Conservation (phyloP, 2,888 invertebrate genomes). For the Agrotis puta region DNA sequence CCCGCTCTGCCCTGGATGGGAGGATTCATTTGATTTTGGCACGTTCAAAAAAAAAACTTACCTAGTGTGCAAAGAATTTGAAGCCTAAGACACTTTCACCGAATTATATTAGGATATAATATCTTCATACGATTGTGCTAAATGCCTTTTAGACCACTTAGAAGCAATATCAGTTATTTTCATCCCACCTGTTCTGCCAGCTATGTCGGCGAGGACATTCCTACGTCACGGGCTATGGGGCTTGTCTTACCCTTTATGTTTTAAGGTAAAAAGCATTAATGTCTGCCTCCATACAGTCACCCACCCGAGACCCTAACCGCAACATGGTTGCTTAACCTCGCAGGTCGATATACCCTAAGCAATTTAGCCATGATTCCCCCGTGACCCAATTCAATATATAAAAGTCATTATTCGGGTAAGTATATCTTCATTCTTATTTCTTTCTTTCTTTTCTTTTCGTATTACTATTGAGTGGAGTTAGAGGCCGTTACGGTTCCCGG, state of each 20-base stretch:
- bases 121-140: too few relatives aligned
- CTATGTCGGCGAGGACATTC: slow-evolving; percentile 5
- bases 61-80: background rate
- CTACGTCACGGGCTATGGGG: background rate
- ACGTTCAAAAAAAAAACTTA: too few relatives aligned
- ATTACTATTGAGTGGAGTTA: slow-evolving; percentile 58
- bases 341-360: slow-evolving; percentile 27
- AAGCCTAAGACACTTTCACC: too few relatives aligned
- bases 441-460: slow-evolving; percentile 57
- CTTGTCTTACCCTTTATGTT: background rate
- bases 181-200: background rate
- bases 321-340: slow-evolving; percentile 26
- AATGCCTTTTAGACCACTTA: too few relatives aligned
- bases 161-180: background rate
- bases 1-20: too few relatives aligned
- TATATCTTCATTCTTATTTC: slow-evolving; percentile 52
- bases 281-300: background rate
- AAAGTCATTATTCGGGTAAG: slow-evolving; percentile 34
- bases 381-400: slow-evolving; percentile 46
- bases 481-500: slow-evolving; percentile 54
- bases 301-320: slow-evolving; percentile 6
- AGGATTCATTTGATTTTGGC: too few relatives aligned
- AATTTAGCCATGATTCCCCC: slow-evolving; percentile 29
- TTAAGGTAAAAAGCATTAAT: background rate
- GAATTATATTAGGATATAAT: too few relatives aligned